These are phyloP conservation scores for Poeciliopsis occidentalis DNA, from an alignment of 2,113 vertebrate genomes.

Conservation along the genomic window DNA sequence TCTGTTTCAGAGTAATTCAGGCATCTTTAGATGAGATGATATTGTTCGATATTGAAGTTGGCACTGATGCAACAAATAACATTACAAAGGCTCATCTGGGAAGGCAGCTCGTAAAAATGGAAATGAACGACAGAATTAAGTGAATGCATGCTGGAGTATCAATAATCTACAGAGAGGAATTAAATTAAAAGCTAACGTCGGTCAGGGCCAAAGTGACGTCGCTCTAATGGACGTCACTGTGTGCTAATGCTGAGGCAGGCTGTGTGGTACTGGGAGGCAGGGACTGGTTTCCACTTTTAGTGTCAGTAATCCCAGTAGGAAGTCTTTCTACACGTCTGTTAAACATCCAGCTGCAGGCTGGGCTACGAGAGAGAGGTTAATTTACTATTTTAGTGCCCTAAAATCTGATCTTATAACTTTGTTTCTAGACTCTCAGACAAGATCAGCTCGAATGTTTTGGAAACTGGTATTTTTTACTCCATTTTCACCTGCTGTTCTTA, in stretches of 20 bases:
- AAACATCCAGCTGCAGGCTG: too few relatives aligned
- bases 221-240: constrained; percentile 24
- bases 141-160: constrained; percentile 49
- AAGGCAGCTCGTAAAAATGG: constrained; percentile 62
- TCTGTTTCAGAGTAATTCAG: constrained; percentile 57
- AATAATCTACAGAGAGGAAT: constrained; percentile 57
- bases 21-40: constrained; percentile 52
- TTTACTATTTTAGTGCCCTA: too few relatives aligned
- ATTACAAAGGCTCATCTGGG: constrained; percentile 55
- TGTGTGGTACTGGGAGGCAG: constrained; percentile 2
- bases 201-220: constrained; percentile 41
- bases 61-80: constrained; percentile 55
- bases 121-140: constrained; percentile 67
- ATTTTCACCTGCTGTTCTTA: too few relatives aligned
- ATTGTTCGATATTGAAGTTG: constrained; percentile 56
- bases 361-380: too few relatives aligned
- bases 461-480: too few relatives aligned
- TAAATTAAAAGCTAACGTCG: constrained; percentile 60
- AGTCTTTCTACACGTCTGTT: background rate
- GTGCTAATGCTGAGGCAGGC: constrained; percentile 17
- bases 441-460: too few relatives aligned
- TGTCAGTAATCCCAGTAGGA: background rate
- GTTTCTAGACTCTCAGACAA: too few relatives aligned
- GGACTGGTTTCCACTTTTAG: background rate
- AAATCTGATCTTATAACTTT: too few relatives aligned